Evolutionary conservation across 1,140 invertebrate species (phyloP).

Genomic region (Pomacea maculata): DNA sequence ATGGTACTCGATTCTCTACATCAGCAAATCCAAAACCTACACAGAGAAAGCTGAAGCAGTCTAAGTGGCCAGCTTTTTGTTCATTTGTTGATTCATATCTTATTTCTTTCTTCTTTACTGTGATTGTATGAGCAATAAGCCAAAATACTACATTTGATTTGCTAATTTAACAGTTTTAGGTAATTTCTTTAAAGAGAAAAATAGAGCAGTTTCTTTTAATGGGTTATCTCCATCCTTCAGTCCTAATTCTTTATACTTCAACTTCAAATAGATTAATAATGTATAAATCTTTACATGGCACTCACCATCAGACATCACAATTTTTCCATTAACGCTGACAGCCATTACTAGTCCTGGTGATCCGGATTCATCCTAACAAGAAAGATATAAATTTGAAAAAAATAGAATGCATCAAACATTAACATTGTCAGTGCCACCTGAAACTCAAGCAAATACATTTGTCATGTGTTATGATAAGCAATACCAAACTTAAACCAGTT

Average conservation of each 20-base stretch:
- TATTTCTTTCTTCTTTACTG: neutral
- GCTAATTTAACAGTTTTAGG: neutral
- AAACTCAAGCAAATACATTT: too few relatives aligned
- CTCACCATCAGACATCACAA: slow-evolving; percentile 68
- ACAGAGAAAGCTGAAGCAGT: neutral
- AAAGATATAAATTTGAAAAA: slow-evolving; percentile 22
- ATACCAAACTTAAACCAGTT: too few relatives aligned
- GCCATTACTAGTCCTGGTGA: slow-evolving; percentile 70
- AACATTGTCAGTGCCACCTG: too few relatives aligned
- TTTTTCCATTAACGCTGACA: slow-evolving; percentile 70
- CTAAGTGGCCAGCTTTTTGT: neutral
- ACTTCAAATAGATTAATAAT: too few relatives aligned
- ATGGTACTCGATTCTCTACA: slow-evolving; percentile 70
- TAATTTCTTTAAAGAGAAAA: neutral
- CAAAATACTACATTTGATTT: too few relatives aligned
- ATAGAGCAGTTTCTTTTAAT: neutral
- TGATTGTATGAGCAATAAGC: neutral
- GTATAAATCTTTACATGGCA: neutral
- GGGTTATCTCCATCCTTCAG: neutral
- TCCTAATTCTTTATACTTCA: too few relatives aligned
- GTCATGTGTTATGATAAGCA: too few relatives aligned
- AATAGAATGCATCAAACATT: neutral
- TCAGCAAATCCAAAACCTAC: slow-evolving; percentile 72
- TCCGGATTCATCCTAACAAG: slow-evolving; percentile 62
- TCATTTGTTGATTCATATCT: too few relatives aligned